A percentile compares a stretch with the other conserved stretches of the same genome.
phyloP scores from a whole-genome alignment of 2,113 vertebrate species.

The Collichthys lucidus region DNA sequence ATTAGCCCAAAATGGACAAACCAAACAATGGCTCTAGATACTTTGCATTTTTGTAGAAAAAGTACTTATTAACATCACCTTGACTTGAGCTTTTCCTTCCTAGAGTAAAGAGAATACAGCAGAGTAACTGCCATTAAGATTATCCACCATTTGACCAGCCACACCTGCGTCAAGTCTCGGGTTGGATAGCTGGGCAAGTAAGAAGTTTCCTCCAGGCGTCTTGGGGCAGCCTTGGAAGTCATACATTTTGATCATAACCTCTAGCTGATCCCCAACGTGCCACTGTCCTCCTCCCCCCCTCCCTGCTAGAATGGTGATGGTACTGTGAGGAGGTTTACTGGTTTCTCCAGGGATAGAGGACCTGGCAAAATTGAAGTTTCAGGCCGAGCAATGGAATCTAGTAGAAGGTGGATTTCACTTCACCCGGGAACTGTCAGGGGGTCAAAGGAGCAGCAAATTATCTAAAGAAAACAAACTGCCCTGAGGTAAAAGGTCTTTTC shows the following conservation, averaged over 20 bases:
- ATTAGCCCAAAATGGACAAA: too few relatives aligned
- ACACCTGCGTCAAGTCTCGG: slow-evolving; percentile 87
- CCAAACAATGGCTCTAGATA: too few relatives aligned
- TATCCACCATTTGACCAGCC: slow-evolving; percentile 87
- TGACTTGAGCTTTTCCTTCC: slow-evolving; percentile 87
- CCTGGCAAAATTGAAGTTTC: slow-evolving; percentile 60
- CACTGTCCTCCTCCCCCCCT: slow-evolving; percentile 58
- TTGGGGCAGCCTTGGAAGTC: slow-evolving; percentile 89
- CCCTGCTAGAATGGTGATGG: slow-evolving; percentile 85
- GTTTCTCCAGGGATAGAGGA: slow-evolving; percentile 80
- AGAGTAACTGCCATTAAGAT: slow-evolving; percentile 89
- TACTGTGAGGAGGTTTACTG: slow-evolving; percentile 87
- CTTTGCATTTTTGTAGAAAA: too few relatives aligned
- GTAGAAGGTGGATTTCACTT: slow-evolving; percentile 57
- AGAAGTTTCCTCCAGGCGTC: slow-evolving; percentile 89
- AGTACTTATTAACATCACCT: slow-evolving; percentile 74
- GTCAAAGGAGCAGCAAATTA: neutral
- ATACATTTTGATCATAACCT: slow-evolving; percentile 86
- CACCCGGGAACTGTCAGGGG: neutral
- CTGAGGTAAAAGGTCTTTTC: too few relatives aligned
- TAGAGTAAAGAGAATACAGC: slow-evolving; percentile 90
- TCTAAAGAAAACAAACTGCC: neutral
- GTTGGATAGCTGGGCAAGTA: slow-evolving; percentile 88
- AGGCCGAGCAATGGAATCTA: slow-evolving; percentile 86
- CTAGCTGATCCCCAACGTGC: slow-evolving; percentile 87